phyloP scores from a whole-genome alignment of 2,888 invertebrate species.

The Spodoptera littoralis region DNA sequence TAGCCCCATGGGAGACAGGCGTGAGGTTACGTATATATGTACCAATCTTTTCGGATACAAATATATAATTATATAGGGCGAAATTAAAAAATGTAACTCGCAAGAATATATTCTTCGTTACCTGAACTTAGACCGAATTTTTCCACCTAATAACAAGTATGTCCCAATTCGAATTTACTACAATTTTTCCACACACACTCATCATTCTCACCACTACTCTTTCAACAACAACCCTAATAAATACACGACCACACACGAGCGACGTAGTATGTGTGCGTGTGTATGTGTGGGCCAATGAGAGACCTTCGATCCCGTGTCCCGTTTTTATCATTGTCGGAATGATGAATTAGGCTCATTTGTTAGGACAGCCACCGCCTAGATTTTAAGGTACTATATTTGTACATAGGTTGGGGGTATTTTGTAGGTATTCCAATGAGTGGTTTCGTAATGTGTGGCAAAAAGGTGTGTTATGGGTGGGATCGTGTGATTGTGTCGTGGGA shows the following conservation, averaged over 20 bases:
- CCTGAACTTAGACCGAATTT: no score
- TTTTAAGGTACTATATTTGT: conserved; percentile 54
- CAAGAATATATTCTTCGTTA: no score
- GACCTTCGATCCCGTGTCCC: conserved; percentile 51
- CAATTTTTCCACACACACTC: no score
- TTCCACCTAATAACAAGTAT: no score
- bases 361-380: conserved; percentile 55
- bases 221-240: neutral
- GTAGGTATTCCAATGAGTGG: conserved; percentile 36
- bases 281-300: conserved; percentile 38
- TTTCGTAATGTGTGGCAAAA: conserved; percentile 27
- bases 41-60: no score
- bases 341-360: conserved; percentile 74
- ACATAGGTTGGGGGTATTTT: conserved; percentile 28
- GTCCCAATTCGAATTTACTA: no score
- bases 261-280: conserved; percentile 1
- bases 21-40: no score
- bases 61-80: no score
- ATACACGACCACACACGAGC: conserved; percentile 2
- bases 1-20: no score
- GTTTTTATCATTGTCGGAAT: conserved; percentile 79
- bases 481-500: conserved; percentile 9
- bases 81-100: no score
- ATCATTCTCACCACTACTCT: no score
- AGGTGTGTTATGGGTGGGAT: conserved; percentile 23